phyloP scores from a whole-genome alignment of 2,797 vertebrate species.

The Hypotaenidia philippensis region DNA sequence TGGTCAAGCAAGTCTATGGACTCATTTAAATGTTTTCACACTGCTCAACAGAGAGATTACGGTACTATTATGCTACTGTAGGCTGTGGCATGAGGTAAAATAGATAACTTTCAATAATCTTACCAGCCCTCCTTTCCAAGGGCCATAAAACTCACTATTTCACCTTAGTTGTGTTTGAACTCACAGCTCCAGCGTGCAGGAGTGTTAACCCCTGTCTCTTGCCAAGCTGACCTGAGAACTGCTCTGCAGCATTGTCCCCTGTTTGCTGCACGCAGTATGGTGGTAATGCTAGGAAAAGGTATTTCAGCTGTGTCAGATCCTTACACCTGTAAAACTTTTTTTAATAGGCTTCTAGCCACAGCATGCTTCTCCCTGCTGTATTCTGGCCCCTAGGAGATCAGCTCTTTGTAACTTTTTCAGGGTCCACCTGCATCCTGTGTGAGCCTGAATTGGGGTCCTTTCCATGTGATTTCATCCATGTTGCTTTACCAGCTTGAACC shows the following conservation, averaged over 20 bases:
- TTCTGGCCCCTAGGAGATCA: neutral
- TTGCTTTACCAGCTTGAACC: neutral
- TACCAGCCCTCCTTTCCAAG: neutral
- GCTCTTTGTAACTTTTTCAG: neutral
- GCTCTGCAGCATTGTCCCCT: neutral
- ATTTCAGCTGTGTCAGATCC: neutral
- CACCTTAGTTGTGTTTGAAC: neutral
- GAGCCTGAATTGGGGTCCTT: neutral
- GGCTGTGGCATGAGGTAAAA: neutral
- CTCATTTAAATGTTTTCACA: neutral
- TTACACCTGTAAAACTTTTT: neutral
- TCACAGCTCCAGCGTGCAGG: accelerated
- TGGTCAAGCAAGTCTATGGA: neutral
- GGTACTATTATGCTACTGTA: neutral
- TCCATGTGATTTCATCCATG: neutral
- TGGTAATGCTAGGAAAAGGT: neutral
- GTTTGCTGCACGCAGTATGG: neutral
- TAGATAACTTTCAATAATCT: neutral
- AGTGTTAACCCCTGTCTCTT: neutral
- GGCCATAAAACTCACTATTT: neutral
- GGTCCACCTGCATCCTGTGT: neutral
- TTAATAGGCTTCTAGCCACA: neutral
- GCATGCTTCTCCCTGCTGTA: accelerated
- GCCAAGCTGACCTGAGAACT: neutral
- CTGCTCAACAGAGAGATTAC: neutral